Percentiles rank a stretch among this genome's conserved stretches.
phyloP scores from a whole-genome alignment of 1,140 invertebrate species.

The Popillia japonica region DNA sequence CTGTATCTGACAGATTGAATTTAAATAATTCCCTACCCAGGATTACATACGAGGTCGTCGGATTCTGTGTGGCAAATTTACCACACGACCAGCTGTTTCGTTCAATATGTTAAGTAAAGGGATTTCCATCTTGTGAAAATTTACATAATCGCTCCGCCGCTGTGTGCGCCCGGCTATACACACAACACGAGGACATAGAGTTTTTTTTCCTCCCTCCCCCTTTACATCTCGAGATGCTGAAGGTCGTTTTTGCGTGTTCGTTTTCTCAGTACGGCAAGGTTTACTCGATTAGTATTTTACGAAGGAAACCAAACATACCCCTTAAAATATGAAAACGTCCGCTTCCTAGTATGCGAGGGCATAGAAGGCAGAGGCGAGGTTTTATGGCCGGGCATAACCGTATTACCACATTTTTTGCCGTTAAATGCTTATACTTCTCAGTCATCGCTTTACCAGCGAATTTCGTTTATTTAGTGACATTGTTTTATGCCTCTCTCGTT shows the following conservation, averaged over 20 bases:
- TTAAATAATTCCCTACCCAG: not conserved
- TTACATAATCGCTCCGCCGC: not conserved
- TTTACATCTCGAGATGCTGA: not conserved
- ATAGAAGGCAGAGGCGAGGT: too few relatives aligned
- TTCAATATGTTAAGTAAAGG: slow-evolving; percentile 19
- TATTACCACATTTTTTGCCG: too few relatives aligned
- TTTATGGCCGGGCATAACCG: too few relatives aligned
- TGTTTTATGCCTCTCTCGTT: too few relatives aligned
- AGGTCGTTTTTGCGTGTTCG: not conserved
- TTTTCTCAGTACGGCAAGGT: not conserved
- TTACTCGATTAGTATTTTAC: not conserved
- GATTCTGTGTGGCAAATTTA: slow-evolving; percentile 6
- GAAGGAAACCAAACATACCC: not conserved
- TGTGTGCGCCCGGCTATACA: not conserved
- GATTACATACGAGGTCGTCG: not conserved
- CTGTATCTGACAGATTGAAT: slow-evolving; percentile 14
- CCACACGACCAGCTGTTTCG: slow-evolving; percentile 12
- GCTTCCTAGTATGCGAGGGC: too few relatives aligned
- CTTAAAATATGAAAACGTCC: too few relatives aligned
- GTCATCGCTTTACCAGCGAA: too few relatives aligned
- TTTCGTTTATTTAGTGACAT: too few relatives aligned
- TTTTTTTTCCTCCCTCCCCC: not conserved
- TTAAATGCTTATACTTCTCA: too few relatives aligned
- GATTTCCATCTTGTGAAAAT: slow-evolving; percentile 5
- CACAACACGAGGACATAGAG: not conserved